phyloP scores from a whole-genome alignment of 1,140 invertebrate genomes.

The Orussus abietinus region DNA sequence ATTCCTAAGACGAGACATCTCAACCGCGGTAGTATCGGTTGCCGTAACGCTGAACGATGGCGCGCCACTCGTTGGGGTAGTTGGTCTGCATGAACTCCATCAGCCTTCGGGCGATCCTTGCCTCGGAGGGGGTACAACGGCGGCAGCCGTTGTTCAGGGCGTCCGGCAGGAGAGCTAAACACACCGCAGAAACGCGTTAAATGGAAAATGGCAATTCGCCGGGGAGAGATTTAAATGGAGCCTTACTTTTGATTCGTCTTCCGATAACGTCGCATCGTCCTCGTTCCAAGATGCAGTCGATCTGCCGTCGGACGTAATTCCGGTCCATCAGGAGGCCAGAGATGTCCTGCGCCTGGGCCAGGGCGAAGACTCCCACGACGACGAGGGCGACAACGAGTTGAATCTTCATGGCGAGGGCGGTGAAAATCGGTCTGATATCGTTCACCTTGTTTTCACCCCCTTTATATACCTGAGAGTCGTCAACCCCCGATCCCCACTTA shows the following conservation, averaged over 20 bases:
- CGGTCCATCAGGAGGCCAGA: slow-evolving; percentile 16
- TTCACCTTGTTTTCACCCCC: not conserved
- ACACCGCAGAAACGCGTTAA: slow-evolving; percentile 34
- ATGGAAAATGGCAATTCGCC: not conserved
- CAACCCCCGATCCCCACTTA: not conserved
- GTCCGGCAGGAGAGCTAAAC: slow-evolving; percentile 53
- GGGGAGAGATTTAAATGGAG: not conserved
- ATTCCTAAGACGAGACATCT: too few species aligned
- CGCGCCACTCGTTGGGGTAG: slow-evolving; percentile 26
- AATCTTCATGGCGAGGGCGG: slow-evolving; percentile 6
- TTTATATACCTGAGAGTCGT: not conserved
- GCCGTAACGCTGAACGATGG: slow-evolving; percentile 15
- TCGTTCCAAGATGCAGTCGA: slow-evolving; percentile 30
- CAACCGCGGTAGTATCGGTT: too few species aligned
- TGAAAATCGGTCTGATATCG: not conserved
- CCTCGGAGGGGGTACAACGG: slow-evolving; percentile 26
- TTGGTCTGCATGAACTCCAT: slow-evolving; percentile 24
- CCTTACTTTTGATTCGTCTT: slow-evolving; percentile 32
- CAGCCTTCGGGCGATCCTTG: slow-evolving; percentile 18
- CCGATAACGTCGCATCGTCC: slow-evolving; percentile 32
- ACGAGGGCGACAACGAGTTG: not conserved
- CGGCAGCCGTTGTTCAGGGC: slow-evolving; percentile 25
- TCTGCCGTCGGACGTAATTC: slow-evolving; percentile 25
- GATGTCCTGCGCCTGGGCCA: slow-evolving; percentile 13
- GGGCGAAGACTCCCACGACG: not conserved